Evolutionary conservation across 2,888 invertebrate genomes (phyloP), one percentile per base, ranked within the genome.

Genomic region (Diabrotica balteata): DNA sequence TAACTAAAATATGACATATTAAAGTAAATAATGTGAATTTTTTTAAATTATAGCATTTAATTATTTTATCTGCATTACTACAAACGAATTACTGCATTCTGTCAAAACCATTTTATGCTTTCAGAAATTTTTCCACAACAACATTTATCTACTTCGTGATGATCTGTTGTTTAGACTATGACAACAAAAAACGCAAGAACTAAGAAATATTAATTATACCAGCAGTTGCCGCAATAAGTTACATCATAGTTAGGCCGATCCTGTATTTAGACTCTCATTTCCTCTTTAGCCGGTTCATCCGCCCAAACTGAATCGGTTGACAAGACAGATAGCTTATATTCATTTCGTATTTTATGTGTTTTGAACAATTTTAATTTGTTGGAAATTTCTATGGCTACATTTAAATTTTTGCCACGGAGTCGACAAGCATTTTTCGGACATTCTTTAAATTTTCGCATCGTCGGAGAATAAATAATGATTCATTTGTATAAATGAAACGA

Each of bases 241-340:
- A 42, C 43, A 59, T 59, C 50, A 32, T n/a, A 32, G 47, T 59
- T 11, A 42, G 46, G 44, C 52, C 64, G 59, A 46, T 22, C 64
- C 64, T 64, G 64, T 42, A 17, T 22, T 53, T 52, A 17, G n/a
- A 58, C 53, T 47, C 44, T 42, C 53, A 49, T 53, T 59, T 59
- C 53, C 57, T 59, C 17, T 52, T 22, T 10, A n/a, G 11, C 52
- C 7, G 58, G 59, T 63, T 63, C 63, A 63, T 63, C 53, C 64
- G 45, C 59, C 44, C 52, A 52, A 65, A 58, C 58, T 52, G 58
- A 53, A 53, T 59, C 59, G 53, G 52, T 47, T 69, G 73, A 76
- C 73, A 76, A 77, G 77, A 76, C 74, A 72, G 74, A 76, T 77
- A 74, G 72, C 69, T 69, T 70, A 75, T 76, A 77, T 77, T 76